phyloP scores from a whole-genome alignment of 2,888 invertebrate genomes.

The Drosophila colorata region DNA sequence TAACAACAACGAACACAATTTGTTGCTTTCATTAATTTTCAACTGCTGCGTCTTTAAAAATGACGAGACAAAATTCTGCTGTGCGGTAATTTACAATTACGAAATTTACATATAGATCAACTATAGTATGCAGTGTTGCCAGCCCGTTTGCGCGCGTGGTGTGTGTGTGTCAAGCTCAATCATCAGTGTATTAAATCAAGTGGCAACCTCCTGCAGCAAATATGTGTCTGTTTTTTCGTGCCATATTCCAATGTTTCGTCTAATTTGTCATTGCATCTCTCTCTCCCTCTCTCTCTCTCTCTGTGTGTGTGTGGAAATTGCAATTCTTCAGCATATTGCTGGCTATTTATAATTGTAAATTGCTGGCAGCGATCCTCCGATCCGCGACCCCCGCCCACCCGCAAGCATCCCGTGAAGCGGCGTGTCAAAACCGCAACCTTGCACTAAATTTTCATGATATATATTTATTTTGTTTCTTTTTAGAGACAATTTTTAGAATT shows the following conservation, averaged over 20 bases:
- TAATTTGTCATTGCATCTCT: slow-evolving; percentile 20
- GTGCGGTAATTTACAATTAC: slow-evolving; percentile 75
- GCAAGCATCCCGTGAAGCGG: slow-evolving; percentile 20
- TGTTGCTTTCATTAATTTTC: slow-evolving; percentile 58
- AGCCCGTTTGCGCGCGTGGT: not conserved
- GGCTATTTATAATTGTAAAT: slow-evolving; percentile 77
- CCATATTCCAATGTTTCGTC: slow-evolving; percentile 27
- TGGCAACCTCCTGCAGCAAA: slow-evolving; percentile 35
- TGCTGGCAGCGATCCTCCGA: slow-evolving; percentile 29
- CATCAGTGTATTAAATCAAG: slow-evolving; percentile 45
- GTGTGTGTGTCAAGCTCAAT: slow-evolving; percentile 71
- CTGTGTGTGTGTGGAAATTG: slow-evolving; percentile 37
- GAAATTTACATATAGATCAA: slow-evolving; percentile 65
- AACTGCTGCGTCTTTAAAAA: slow-evolving; percentile 49
- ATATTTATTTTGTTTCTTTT: slow-evolving; percentile 6
- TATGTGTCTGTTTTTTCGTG: slow-evolving; percentile 1
- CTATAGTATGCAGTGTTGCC: not conserved
- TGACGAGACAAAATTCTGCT: slow-evolving; percentile 72
- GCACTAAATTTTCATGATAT: slow-evolving; percentile 61
- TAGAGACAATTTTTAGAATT: slow-evolving; percentile 70
- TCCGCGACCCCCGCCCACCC: slow-evolving; percentile 19
- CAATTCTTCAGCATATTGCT: slow-evolving; percentile 60
- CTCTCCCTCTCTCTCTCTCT: not conserved
- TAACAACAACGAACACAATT: slow-evolving; percentile 36
- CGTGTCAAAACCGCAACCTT: slow-evolving; percentile 78